Evolutionary conservation across 2,113 vertebrate species (phyloP), one percentile per base, ranked within the genome.

Genomic region (Atrichornis clamosus): DNA sequence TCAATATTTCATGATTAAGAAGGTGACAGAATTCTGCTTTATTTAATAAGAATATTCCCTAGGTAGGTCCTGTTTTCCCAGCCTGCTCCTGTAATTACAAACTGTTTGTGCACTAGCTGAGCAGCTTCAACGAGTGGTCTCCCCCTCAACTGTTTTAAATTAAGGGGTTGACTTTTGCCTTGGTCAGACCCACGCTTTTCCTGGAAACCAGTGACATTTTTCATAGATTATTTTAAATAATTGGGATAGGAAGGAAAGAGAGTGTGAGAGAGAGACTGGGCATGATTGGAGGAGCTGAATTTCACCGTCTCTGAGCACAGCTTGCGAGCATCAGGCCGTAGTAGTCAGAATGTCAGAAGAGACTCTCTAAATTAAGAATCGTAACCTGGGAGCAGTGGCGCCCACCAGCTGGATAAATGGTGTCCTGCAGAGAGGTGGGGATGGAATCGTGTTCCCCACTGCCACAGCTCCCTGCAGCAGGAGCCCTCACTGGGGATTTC

Each of bases 1-100:
- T 97, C 97, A 96, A 97, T 96, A 97, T 97, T 97, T 97, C 95
- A 94, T 96, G 89, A 96, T 97, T 96, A 96, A 96, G 93, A 96
- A 97, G 96, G 97, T 97, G 96, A 97, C 96, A 96, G 96, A 95
- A 97, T 96, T 96, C 95, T 94, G 93, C 85, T 94, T 97, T 96
- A 96, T 97, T 97, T 97, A 97, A 97, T 96, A 97, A 95, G 93
- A 96, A 47, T 93, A 91, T 93, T 96, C 95, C 96, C 96, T 87
- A 50, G 95, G 59, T 83, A 87, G 58, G 58, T 70, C 89, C 89
- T 94, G 79, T 93, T 95, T 95, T 91, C 76, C 77, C 73, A 89
- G 92, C 42, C 74, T 93, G 76, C 84, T 89, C 76, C 94, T 89
- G 83, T 89, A 94, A 91, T 94, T 94, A 90, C 92, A 90, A 91